A percentile compares a stretch with the other conserved stretches of the same genome.
These are phyloP conservation scores for Scaeva pyrastri DNA, from an alignment of 2,888 invertebrate genomes.

Conservation along the genomic window DNA sequence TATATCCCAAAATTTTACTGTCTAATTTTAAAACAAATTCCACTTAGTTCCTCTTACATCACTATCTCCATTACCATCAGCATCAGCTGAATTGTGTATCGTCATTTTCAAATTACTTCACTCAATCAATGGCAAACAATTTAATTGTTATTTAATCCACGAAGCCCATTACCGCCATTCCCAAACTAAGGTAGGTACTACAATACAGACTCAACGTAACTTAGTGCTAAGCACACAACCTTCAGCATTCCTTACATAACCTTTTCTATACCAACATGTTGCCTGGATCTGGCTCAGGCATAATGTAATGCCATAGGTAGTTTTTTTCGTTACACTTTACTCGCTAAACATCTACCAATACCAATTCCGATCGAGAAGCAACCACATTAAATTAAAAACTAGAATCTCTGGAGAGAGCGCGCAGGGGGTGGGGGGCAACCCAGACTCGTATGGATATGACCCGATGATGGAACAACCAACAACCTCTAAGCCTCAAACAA, in stretches of 20 bases:
- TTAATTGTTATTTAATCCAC: slow-evolving; percentile 75
- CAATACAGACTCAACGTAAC: too few relatives aligned
- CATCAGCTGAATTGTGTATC: not conserved
- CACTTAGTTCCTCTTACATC: slow-evolving; percentile 28
- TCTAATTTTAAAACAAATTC: slow-evolving; percentile 18
- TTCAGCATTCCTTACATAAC: slow-evolving; percentile 67
- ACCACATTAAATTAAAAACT: slow-evolving; percentile 65
- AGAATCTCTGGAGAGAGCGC: slow-evolving; percentile 50
- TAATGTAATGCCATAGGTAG: slow-evolving; percentile 5
- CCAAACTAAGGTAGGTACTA: not conserved
- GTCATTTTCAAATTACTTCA: slow-evolving; percentile 55
- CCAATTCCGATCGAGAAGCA: slow-evolving; percentile 34
- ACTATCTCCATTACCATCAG: slow-evolving; percentile 11
- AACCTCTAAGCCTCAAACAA: slow-evolving; percentile 44
- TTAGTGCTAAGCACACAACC: slow-evolving; percentile 9
- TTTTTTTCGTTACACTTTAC: slow-evolving; percentile 58
- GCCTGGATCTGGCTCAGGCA: not conserved
- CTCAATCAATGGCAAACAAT: slow-evolving; percentile 65
- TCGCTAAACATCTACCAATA: not conserved
- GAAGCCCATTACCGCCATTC: slow-evolving; percentile 67
- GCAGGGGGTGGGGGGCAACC: slow-evolving; percentile 33
- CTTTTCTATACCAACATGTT: slow-evolving; percentile 14
- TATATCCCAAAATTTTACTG: not conserved
- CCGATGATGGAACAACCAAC: slow-evolving; percentile 64
- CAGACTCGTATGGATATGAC: too few relatives aligned